Conservation (phyloP, 2,797 vertebrate genomes). For the Poeciliopsis infans region DNA sequence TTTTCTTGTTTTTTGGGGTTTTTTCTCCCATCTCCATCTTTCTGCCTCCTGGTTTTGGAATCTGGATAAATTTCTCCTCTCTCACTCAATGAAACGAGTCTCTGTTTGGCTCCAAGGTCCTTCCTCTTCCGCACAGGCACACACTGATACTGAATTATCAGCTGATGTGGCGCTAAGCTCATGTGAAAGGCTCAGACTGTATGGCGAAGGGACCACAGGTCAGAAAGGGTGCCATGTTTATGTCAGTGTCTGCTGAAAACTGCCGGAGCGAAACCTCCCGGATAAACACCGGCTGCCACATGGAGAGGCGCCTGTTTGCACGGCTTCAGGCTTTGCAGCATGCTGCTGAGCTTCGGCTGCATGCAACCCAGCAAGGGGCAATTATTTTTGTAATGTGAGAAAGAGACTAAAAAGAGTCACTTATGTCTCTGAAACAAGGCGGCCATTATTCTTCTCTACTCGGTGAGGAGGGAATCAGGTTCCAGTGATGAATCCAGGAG, state of each 20-base stretch:
- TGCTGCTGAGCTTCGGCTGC: neutral
- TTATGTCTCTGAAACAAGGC: conserved; percentile 45
- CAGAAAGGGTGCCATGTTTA: conserved; percentile 53
- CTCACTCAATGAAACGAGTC: neutral
- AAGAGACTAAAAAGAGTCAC: conserved; percentile 15
- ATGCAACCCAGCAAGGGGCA: conserved; percentile 21
- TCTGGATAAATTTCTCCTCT: conserved; percentile 37
- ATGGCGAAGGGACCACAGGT: conserved; percentile 45
- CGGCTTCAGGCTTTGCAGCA: conserved; percentile 7
- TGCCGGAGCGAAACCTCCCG: conserved; percentile 34
- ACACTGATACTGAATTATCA: conserved; percentile 43
- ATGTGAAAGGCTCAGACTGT: conserved; percentile 40
- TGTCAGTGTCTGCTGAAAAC: conserved; percentile 60
- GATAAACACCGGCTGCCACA: conserved; percentile 44
- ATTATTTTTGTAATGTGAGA: conserved; percentile 43
- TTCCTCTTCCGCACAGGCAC: conserved; percentile 6
- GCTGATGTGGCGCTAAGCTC: conserved; percentile 24
- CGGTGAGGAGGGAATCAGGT: conserved; percentile 18
- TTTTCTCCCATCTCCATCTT: neutral
- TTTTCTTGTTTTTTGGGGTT: neutral
- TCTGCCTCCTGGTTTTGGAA: conserved; percentile 43
- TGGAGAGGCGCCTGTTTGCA: conserved; percentile 34
- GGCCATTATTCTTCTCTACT: conserved; percentile 41
- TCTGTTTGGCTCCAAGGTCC: conserved; percentile 51
- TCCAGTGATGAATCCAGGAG: conserved; percentile 8